phyloP scores from a whole-genome alignment of 2,797 vertebrate genomes.

The Falco concolor region DNA sequence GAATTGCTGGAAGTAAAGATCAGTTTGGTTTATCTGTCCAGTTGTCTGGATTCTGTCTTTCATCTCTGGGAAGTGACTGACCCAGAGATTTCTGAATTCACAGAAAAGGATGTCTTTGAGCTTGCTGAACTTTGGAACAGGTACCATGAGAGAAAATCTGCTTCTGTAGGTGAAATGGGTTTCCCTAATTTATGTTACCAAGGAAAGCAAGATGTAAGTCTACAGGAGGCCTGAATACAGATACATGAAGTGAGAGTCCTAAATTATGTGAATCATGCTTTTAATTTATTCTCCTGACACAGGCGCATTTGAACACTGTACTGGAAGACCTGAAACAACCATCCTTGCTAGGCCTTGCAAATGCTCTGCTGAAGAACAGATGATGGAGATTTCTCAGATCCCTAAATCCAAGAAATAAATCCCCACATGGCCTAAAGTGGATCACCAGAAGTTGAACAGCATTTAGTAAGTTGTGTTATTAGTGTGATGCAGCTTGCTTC shows the following conservation, averaged over 20 bases:
- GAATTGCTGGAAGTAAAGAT: background rate
- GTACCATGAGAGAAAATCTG: background rate
- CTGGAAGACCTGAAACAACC: background rate
- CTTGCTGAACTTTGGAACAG: background rate
- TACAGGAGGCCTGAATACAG: background rate
- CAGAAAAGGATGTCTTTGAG: background rate
- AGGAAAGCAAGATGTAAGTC: background rate
- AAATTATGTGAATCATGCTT: background rate
- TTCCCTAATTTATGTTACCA: background rate
- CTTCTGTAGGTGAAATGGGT: background rate
- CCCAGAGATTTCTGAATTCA: background rate
- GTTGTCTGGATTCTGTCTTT: constrained; percentile 27
- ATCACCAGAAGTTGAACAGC: background rate
- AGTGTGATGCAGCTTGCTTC: background rate
- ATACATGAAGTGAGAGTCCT: background rate
- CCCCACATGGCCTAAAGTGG: background rate
- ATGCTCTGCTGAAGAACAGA: background rate
- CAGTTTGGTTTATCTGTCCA: background rate
- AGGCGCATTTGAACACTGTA: background rate
- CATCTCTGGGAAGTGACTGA: constrained; percentile 8
- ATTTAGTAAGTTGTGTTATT: background rate
- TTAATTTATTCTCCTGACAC: background rate
- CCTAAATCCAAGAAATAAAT: background rate
- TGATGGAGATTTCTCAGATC: background rate
- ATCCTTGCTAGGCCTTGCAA: background rate